A percentile compares a stretch with the other conserved stretches of the same genome.
Conservation (phyloP, 1,140 invertebrate genomes). For the Yoshiicerus persimilis region DNA sequence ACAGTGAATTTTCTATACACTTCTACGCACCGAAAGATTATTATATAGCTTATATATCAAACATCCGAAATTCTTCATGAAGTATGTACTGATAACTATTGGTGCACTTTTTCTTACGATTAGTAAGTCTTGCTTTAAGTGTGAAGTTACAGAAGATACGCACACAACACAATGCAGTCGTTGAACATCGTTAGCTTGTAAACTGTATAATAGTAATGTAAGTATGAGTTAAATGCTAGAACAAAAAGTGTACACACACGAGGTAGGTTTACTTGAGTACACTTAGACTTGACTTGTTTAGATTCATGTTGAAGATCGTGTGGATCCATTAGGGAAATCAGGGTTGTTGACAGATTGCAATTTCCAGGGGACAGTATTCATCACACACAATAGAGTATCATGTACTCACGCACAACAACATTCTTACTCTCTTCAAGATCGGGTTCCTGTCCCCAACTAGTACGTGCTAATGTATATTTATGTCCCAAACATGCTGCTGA, state of each 20-base stretch:
- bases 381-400: not conserved
- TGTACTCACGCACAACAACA: not conserved
- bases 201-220: not conserved
- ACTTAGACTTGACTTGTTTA: not conserved
- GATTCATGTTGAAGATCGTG: not conserved
- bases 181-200: not conserved
- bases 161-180: not conserved
- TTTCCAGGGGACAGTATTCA: not conserved
- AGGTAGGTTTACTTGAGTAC: too few relatives aligned
- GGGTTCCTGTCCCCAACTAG: too few relatives aligned
- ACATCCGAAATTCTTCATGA: not conserved
- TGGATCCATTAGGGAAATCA: conserved; percentile 15
- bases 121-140: too few relatives aligned
- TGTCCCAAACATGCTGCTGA: too few relatives aligned
- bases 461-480: too few relatives aligned
- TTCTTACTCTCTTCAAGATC: not conserved
- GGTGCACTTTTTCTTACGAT: too few relatives aligned
- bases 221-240: not conserved
- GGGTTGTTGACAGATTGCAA: conserved; percentile 5
- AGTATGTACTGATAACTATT: not conserved
- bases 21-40: not conserved
- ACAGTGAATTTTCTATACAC: not conserved
- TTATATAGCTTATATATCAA: not conserved
- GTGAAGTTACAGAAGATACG: not conserved
- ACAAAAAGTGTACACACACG: not conserved